Base-by-base conservation (phyloP, 1,140 invertebrate species). In the Nasonia longicornis region DNA sequence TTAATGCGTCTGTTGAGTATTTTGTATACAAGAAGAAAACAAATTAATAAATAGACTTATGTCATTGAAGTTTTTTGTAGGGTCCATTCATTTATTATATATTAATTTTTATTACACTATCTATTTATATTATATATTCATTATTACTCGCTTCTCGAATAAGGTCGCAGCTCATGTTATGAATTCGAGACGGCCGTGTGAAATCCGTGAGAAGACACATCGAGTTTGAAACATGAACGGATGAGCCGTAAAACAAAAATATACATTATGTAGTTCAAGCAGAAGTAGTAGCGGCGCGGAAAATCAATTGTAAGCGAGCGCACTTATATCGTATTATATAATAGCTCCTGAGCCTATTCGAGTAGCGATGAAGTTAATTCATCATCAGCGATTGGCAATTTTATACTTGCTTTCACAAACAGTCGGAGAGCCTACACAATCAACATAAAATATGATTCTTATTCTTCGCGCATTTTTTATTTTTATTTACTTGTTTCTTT, bases 81-180 rank as follows among this genome's bases (percentile, higher is more conserved):
- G 87, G 84, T 88, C 85, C 85, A 88, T 88, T 87, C 83, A 87
- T 88, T 88, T 88, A 88, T 88, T 88, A 87, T 88, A 87, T 88
- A 86, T 87, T 87, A 87, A 88, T 86, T 87, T 88, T 89, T 84
- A 88, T 88, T 88, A 89, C 85, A 85, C 86, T 88, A 88, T 88
- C 85, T 87, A 87, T 85, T 85, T 85, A 84, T 86, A 86, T 84
- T 79, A 85, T 85, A 85, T 86, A 84, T 79, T 85, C 79, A 85
- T 86, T 82, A 80, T 85, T 84, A 74, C 79, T 86, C 84, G 84
- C 84, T 85, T 84, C 84, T 87, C 85, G 85, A 86, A 88, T 88
- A 87, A 85, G 84, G 83, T 85, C 81, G 77, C 81, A 80, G 81
- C 83, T 86, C 66, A 64, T 83, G 20, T 75, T 70, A 35, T 77